A percentile compares a stretch with the other conserved stretches of the same genome.
These are phyloP conservation scores for Drosophila kurseongensis DNA, from an alignment of 1,140 invertebrate species.

Conservation along the genomic window DNA sequence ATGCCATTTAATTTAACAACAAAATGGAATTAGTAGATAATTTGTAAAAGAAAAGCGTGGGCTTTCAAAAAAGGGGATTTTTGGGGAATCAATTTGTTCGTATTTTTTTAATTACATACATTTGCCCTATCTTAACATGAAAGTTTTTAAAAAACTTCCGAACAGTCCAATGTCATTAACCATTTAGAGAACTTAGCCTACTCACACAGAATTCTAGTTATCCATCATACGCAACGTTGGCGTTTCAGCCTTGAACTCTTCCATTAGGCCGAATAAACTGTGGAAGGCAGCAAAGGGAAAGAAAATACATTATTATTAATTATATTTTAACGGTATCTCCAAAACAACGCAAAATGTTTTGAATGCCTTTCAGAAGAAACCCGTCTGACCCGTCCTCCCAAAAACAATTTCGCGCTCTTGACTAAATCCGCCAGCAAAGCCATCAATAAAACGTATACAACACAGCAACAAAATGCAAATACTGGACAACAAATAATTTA, in stretches of 20 bases:
- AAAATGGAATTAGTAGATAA: neutral
- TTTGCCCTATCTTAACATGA: neutral
- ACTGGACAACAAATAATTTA: constrained; percentile 72
- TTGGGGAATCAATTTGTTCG: neutral
- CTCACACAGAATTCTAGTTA: constrained; percentile 65
- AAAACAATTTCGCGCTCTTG: constrained; percentile 42
- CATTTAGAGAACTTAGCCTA: constrained; percentile 40
- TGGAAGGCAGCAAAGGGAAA: constrained; percentile 30
- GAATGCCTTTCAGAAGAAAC: constrained; percentile 52
- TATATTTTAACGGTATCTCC: constrained; percentile 72
- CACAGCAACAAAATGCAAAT: constrained; percentile 67
- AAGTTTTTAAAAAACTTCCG: too few relatives aligned
- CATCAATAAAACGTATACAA: constrained; percentile 38
- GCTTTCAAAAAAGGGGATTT: neutral
- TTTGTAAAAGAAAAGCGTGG: too few relatives aligned
- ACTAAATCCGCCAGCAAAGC: constrained; percentile 50
- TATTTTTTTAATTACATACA: neutral
- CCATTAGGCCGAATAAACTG: constrained; percentile 11
- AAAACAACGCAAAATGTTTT: constrained; percentile 31
- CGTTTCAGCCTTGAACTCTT: constrained; percentile 66
- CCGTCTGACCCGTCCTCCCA: constrained; percentile 42
- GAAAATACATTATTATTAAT: constrained; percentile 69
- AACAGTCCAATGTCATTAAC: constrained; percentile 4
- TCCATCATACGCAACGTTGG: constrained; percentile 55
- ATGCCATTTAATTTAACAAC: neutral